These are phyloP conservation scores for Nebria brevicollis DNA, from an alignment of 2,888 invertebrate genomes.

Conservation along the genomic window DNA sequence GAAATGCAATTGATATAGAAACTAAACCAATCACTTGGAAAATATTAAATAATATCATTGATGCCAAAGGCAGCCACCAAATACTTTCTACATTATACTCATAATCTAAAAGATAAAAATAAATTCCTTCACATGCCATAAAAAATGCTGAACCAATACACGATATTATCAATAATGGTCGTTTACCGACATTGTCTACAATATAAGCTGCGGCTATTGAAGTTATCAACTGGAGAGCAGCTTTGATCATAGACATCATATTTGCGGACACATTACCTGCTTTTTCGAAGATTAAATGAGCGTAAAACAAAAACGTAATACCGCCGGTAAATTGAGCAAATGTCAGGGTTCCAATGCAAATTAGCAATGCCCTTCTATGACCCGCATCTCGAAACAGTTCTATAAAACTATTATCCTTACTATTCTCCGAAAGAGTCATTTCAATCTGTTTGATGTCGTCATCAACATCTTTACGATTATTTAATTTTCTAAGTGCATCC, in stretches of 20 bases:
- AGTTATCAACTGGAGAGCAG: slow-evolving; percentile 68
- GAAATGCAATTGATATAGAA: slow-evolving; percentile 56
- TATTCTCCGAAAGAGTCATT: slow-evolving; percentile 65
- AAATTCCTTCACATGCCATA: slow-evolving; percentile 60
- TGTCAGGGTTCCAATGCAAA: slow-evolving; percentile 68
- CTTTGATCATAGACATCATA: slow-evolving; percentile 56
- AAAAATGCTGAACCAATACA: slow-evolving; percentile 62
- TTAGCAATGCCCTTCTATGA: slow-evolving; percentile 69
- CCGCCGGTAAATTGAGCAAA: slow-evolving; percentile 70
- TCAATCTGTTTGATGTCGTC: slow-evolving; percentile 58
- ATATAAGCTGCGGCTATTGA: slow-evolving; percentile 68
- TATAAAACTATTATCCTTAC: slow-evolving; percentile 65
- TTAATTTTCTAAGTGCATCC: slow-evolving; percentile 65
- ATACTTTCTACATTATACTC: slow-evolving; percentile 35
- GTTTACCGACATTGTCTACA: slow-evolving; percentile 68
- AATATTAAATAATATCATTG: slow-evolving; percentile 45
- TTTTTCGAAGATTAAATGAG: slow-evolving; percentile 68
- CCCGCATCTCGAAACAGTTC: slow-evolving; percentile 66
- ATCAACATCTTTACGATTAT: slow-evolving; percentile 60
- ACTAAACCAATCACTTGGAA: slow-evolving; percentile 55
- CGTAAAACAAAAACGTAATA: slow-evolving; percentile 68
- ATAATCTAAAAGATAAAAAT: slow-evolving; percentile 59
- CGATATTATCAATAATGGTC: slow-evolving; percentile 66
- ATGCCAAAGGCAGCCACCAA: slow-evolving; percentile 39
- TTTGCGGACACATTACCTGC: slow-evolving; percentile 54